Evolutionary conservation across 2,113 vertebrate species (phyloP), one percentile per base, ranked within the genome.

Genomic region (Promerops cafer): DNA sequence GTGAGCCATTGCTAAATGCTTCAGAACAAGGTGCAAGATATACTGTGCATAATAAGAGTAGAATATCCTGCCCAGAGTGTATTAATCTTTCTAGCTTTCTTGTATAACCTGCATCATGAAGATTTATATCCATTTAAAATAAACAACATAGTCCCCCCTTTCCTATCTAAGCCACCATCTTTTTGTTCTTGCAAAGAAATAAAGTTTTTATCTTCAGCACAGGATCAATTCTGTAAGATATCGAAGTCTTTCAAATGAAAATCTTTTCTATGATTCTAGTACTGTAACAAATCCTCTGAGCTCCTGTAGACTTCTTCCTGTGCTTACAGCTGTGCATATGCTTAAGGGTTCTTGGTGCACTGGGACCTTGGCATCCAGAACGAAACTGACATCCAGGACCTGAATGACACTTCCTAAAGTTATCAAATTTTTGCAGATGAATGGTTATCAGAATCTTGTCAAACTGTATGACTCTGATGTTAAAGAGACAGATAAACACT

Each of bases 1-100:
- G 37, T 74, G 71, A 93, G 71, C 87, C 85, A 74, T 69, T 85
- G 90, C 91, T 94, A 95, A 96, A 94, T 83, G 63, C 74, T 83
- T 91, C 82, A 85, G 66, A 94, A 87, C 44, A 90, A 94, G 84
- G 81, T 93, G 88, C 87, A 93, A 90, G 95, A 86, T 93, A 83
- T 86, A 87, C 68, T 83, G 64, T 50, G 89, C 92, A 93, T 92
- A 92, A 53, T 77, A 90, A 69, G 63, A 92, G 71, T 42, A 42
- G 88, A 88, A 90, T 92, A 86, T 72, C 90, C 79, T 90, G 18
- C 82, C 63, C 61, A 91, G 82, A 94, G 75, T 79, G n/a, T 68
- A 96, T 93, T 94, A 90, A 94, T 94, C 92, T 96, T 91, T 70
- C 82, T 40, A 69, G 61, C 19, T 26, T 65, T 49, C 87, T 79